Evolutionary conservation across 2,113 vertebrate genomes (phyloP).

Genomic region (Tylochromis polylepis): DNA sequence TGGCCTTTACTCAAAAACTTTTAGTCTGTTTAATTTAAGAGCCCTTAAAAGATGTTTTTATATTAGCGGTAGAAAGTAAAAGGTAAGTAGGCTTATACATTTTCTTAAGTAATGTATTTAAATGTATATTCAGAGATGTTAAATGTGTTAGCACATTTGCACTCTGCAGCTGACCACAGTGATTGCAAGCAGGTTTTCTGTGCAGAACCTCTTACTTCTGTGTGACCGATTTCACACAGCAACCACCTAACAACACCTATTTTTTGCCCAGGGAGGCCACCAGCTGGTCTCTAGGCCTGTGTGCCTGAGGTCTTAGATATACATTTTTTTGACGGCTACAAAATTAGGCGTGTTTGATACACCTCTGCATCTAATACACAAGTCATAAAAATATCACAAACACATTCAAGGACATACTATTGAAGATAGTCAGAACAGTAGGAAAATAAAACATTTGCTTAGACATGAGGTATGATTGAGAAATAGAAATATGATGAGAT

Average conservation of each 20-base stretch:
- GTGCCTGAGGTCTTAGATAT: neutral
- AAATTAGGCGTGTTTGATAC: neutral
- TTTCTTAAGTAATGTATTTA: neutral
- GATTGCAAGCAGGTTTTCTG: neutral
- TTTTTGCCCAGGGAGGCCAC: neutral
- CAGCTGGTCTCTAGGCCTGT: neutral
- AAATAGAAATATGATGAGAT: neutral
- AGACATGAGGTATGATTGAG: accelerated
- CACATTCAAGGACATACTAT: neutral
- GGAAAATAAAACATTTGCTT: neutral
- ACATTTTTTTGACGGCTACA: neutral
- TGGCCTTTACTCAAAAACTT: neutral
- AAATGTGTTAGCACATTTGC: neutral
- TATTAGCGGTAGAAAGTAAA: neutral
- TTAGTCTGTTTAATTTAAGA: neutral
- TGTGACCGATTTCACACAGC: neutral
- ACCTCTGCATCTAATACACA: neutral
- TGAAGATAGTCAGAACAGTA: neutral
- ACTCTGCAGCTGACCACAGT: neutral
- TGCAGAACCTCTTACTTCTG: neutral
- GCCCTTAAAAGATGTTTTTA: neutral
- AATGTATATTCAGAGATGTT: neutral
- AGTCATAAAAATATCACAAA: neutral
- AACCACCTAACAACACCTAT: neutral
- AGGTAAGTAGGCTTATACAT: neutral